Evolutionary conservation across 92 coral and sea anemone species (phyloP).

Genomic region (Ricordea florida): DNA sequence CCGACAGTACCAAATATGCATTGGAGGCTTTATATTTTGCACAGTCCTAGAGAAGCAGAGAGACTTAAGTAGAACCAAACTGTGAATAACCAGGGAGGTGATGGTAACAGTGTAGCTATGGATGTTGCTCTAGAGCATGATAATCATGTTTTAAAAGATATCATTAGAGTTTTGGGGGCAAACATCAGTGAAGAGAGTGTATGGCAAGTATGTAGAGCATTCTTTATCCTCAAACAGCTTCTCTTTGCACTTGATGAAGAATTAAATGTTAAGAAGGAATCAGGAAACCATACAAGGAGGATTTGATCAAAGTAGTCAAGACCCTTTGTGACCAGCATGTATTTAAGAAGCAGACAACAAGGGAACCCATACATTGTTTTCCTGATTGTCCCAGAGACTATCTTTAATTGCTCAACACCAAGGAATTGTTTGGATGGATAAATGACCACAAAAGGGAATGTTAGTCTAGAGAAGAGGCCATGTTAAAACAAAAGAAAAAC

Average conservation of each 20-base stretch:
- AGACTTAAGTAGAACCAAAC: no score
- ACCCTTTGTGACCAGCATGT: no score
- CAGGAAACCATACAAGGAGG: slow-evolving; percentile 51
- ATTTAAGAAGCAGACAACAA: no score
- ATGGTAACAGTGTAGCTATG: slow-evolving; percentile 33
- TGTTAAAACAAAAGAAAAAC: no score
- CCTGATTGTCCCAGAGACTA: no score
- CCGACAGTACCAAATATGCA: slow-evolving; percentile 27
- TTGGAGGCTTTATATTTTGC: background rate
- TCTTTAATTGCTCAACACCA: no score
- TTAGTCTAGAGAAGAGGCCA: no score
- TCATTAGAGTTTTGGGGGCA: slow-evolving; percentile 49
- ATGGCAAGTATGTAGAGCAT: slow-evolving; percentile 34
- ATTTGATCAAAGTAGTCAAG: background rate
- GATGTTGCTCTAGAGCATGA: slow-evolving; percentile 56
- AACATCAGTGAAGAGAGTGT: slow-evolving; percentile 32
- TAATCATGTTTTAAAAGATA: slow-evolving; percentile 41
- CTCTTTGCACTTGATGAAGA: background rate
- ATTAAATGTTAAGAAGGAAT: slow-evolving; percentile 17
- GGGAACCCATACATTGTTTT: no score
- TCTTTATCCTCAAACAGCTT: slow-evolving; percentile 32
- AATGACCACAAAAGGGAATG: no score
- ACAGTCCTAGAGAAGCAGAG: no score
- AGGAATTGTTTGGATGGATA: no score
- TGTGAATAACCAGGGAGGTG: slow-evolving; percentile 28